Conservation (phyloP, 2,797 vertebrate species). For the Perodicticus potto region DNA sequence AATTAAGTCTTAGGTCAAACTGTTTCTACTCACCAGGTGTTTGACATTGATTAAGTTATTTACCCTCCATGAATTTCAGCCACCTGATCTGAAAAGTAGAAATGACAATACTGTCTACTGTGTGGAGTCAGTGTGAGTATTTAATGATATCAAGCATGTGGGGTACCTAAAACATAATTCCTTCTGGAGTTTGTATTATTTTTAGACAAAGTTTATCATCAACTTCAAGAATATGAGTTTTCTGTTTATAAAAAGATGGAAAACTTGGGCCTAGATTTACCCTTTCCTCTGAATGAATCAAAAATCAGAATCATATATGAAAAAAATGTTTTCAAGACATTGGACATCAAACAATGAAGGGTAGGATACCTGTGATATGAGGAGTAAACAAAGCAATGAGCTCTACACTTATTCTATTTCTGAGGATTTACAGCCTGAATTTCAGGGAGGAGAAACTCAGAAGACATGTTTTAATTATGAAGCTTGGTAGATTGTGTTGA, state of each 20-base stretch:
- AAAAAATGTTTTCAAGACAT: neutral
- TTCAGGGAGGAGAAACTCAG: neutral
- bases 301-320: neutral
- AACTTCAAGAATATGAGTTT: neutral
- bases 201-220: neutral
- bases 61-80: neutral
- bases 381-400: neutral
- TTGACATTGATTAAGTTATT: neutral
- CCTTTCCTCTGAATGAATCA: neutral
- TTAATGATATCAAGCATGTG: neutral
- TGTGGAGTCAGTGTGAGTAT: neutral
- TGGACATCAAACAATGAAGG: neutral
- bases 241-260: neutral
- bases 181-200: neutral
- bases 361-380: neutral
- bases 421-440: neutral
- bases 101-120: neutral
- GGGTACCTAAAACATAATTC: neutral
- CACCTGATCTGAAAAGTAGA: neutral
- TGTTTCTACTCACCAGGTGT: neutral
- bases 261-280: neutral
- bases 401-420: neutral
- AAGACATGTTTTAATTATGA: neutral
- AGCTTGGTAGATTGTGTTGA: neutral
- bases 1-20: neutral